These are phyloP conservation scores for Hydriomena furcata DNA, from an alignment of 2,888 invertebrate species.

Conservation along the genomic window DNA sequence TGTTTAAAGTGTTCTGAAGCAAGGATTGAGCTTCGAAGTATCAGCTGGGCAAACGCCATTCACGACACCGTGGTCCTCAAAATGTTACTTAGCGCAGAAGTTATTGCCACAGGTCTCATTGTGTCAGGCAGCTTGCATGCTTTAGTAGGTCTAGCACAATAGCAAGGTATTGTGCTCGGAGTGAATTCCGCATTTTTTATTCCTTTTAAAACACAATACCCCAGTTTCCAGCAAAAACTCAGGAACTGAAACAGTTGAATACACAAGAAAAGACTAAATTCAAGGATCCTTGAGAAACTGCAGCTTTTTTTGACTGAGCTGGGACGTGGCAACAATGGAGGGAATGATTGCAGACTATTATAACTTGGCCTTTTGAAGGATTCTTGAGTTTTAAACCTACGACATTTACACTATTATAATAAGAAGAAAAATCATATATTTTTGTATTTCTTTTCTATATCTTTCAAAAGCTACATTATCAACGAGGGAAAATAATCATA, in stretches of 20 bases:
- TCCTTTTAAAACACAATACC: slow-evolving; percentile 38
- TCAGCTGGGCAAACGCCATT: no score
- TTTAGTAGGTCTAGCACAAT: slow-evolving; percentile 30
- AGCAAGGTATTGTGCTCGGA: slow-evolving; percentile 40
- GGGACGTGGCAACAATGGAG: slow-evolving; percentile 2
- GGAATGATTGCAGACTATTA: slow-evolving; percentile 3
- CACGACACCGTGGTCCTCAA: no score
- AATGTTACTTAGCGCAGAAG: background rate
- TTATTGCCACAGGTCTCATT: slow-evolving; percentile 11
- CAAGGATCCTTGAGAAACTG: slow-evolving; percentile 11
- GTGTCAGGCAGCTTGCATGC: slow-evolving; percentile 35
- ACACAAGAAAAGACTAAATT: slow-evolving; percentile 12
- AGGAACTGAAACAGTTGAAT: slow-evolving; percentile 18
- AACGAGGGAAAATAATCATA: no score
- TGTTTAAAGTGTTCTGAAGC: no score
- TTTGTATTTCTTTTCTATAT: no score
- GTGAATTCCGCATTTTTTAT: slow-evolving; percentile 44
- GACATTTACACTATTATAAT: no score
- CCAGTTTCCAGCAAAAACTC: slow-evolving; percentile 20
- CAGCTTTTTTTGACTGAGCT: slow-evolving; percentile 5
- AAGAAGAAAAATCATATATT: no score
- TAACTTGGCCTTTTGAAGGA: no score
- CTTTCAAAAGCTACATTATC: no score
- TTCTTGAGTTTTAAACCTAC: no score
- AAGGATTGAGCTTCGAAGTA: no score